Percentiles rank a stretch among this genome's conserved stretches.
Evolutionary conservation across 2,113 vertebrate genomes (phyloP).

Genomic region (Morphnarchus princeps): DNA sequence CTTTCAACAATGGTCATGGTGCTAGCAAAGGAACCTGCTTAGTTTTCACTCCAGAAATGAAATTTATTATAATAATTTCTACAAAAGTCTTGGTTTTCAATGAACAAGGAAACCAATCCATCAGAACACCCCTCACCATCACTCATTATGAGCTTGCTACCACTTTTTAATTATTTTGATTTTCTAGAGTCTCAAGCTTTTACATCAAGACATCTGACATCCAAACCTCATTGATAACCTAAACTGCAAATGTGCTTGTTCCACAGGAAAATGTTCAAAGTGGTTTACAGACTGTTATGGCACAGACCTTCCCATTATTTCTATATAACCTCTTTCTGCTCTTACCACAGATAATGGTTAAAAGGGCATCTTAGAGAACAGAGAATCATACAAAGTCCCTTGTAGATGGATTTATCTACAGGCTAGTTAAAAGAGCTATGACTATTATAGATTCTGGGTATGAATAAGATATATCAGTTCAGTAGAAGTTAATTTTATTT

Average conservation of each 20-base stretch:
- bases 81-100: background rate
- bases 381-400: background rate
- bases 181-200: background rate
- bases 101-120: background rate
- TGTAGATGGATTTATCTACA: background rate
- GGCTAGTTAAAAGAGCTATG: background rate
- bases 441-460: background rate
- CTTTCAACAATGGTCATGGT: background rate
- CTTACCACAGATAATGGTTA: background rate
- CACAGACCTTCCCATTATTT: background rate
- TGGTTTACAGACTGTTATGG: background rate
- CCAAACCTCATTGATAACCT: background rate
- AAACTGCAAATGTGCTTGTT: background rate
- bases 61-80: background rate
- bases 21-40: background rate
- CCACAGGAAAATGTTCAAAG: background rate
- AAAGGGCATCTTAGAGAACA: background rate
- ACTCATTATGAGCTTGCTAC: background rate
- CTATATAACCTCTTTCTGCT: background rate
- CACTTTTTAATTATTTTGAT: background rate
- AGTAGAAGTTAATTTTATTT: background rate
- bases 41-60: background rate
- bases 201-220: background rate
- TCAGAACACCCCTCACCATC: background rate
- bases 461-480: background rate